Conservation (phyloP, 2,888 invertebrate genomes). For the Ectropis crepuscularia region DNA sequence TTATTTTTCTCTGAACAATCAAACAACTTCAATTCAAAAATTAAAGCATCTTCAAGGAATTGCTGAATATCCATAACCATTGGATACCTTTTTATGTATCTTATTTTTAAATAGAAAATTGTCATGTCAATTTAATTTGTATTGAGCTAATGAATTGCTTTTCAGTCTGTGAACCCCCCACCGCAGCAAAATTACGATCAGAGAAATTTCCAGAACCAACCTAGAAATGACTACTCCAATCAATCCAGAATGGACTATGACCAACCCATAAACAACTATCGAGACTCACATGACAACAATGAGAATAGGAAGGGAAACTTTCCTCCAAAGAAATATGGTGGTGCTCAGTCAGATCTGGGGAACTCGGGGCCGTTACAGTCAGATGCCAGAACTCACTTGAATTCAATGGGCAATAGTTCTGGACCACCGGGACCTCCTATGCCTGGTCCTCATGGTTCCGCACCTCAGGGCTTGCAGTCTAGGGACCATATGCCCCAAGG, state of each 20-base stretch:
- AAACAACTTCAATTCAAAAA: too few species aligned
- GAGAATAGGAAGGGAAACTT: slow-evolving; percentile 15
- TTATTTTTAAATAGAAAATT: too few species aligned
- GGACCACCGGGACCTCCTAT: slow-evolving; percentile 8
- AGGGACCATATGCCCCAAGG: slow-evolving; percentile 12
- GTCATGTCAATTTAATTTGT: background rate
- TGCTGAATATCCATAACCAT: too few species aligned
- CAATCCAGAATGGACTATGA: slow-evolving; percentile 44
- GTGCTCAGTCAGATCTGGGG: background rate
- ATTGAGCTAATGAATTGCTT: slow-evolving; percentile 13
- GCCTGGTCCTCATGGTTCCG: slow-evolving; percentile 1
- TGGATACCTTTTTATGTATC: too few species aligned
- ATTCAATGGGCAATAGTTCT: slow-evolving; percentile 2
- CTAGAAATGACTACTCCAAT: slow-evolving; percentile 50
- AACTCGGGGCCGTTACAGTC: slow-evolving; percentile 4
- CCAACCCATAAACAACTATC: slow-evolving; percentile 14
- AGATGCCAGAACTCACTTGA: slow-evolving; percentile 6
- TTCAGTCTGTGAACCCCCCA: slow-evolving; percentile 41
- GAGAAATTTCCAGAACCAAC: slow-evolving; percentile 46
- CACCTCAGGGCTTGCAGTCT: slow-evolving; percentile 2
- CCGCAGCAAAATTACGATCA: slow-evolving; percentile 47
- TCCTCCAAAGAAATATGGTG: background rate
- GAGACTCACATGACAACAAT: slow-evolving; percentile 1
- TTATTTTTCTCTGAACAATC: too few species aligned
- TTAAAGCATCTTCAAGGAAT: too few species aligned